Base-by-base conservation (phyloP, 1,140 invertebrate genomes). In the Drosophila littoralis region DNA sequence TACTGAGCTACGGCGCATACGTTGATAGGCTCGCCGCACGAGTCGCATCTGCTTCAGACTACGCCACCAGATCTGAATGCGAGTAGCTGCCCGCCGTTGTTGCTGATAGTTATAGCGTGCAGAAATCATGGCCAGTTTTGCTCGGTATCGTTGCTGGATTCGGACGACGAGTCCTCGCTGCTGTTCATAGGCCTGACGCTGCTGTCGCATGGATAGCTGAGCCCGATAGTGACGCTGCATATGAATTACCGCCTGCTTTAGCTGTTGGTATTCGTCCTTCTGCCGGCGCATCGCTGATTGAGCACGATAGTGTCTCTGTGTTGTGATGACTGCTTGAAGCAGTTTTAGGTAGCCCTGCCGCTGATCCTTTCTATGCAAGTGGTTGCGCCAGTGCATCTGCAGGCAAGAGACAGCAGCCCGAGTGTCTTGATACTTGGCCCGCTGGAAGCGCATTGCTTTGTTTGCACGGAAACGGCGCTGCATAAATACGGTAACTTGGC, bases 381-480 rank as follows among this genome's bases (percentile, higher is more conserved):
- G 58, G 3, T 79, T 75, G 42, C 92, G 82, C 85, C 92, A 94
- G 70, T 91, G 82, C 50, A 68, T 60, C 75, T 94, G 93, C n/a
- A 94, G 74, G 10, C 70, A 72, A 22, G 77, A 77, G 0, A 83
- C 84, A 3, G 92, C 92, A 0, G 64, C 64, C 50, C 74, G 91
- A 13, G 77, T 80, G 28, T 70, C 70, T 1, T 83, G 60, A 71
- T 92, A 94, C 42, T 91, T 59, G 13, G 78, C 73, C 10, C 91
- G 85, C 43, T 72, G 15, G 8, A 81, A 75, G 2, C 81, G 71
- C 90, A 66, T 92, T 54, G 50, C 22, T 40, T 75, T 54, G 36
- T 93, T 79, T 13, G 92, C 93, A 83, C 93, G 93, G 81, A 93
- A 95, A 12, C 75, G 68, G 42, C 92, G 92, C 64, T 94, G 94